Evolutionary conservation across 2,888 invertebrate species (phyloP).

Genomic region (Gerris lacustris): DNA sequence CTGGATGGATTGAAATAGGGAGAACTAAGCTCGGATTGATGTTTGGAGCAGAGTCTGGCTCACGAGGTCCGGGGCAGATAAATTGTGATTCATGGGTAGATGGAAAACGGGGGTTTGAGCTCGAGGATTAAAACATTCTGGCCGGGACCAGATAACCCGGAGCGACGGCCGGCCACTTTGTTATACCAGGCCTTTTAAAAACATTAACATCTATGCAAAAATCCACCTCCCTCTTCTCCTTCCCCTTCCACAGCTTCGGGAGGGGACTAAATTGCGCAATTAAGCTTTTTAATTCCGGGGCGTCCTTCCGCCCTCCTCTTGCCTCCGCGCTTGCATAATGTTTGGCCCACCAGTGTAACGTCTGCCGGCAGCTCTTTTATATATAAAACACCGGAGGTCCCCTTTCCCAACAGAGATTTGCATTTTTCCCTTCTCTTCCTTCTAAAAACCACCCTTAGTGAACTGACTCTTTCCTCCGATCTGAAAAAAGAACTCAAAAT

Average conservation of each 20-base stretch:
- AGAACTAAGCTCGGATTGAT: background rate
- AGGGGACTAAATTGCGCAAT: conserved; percentile 12
- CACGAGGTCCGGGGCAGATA: background rate
- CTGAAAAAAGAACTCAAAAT: background rate
- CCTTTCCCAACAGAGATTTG: background rate
- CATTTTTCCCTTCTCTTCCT: background rate
- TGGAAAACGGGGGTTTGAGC: background rate
- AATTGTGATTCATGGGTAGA: conserved; percentile 7
- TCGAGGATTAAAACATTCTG: conserved; percentile 21
- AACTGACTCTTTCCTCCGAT: background rate
- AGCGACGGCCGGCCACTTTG: conserved; percentile 2
- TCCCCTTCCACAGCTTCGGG: too few species aligned
- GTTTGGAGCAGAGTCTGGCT: background rate
- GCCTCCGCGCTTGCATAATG: background rate
- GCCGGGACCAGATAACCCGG: conserved; percentile 17
- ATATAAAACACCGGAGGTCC: background rate
- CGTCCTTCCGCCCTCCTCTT: too few species aligned
- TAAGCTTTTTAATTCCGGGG: conserved; percentile 15
- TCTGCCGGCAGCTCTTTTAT: background rate
- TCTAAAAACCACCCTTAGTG: conserved; percentile 1
- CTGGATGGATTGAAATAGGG: too few species aligned
- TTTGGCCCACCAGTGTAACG: background rate
- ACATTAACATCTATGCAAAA: conserved; percentile 16
- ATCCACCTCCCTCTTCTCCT: background rate
- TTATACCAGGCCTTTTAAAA: conserved; percentile 9